phyloP scores from a whole-genome alignment of 2,113 vertebrate genomes.

The Fregata magnificens region DNA sequence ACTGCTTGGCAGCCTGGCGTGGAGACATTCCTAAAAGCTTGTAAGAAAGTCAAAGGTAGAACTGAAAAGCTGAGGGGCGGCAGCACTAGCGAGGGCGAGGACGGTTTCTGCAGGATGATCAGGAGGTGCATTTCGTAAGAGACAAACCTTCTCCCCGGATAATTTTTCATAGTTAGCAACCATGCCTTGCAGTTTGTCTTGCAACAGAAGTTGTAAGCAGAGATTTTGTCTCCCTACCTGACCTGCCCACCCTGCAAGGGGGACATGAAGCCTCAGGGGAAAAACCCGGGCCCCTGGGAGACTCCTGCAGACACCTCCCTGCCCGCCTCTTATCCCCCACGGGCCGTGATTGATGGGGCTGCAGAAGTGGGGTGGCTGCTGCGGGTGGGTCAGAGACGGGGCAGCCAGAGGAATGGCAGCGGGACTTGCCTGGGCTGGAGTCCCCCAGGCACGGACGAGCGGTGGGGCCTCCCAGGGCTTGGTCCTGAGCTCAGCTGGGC shows the following conservation, averaged over 20 bases:
- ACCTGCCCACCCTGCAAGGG: not conserved
- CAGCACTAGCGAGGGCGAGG: not conserved
- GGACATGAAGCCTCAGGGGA: not conserved
- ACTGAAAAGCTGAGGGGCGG: not conserved
- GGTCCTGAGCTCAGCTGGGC: not conserved
- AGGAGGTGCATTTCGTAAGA: not conserved
- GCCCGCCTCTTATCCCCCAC: not conserved
- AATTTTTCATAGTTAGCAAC: not conserved
- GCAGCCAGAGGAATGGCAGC: not conserved
- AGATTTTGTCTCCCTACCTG: not conserved
- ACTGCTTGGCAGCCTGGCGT: not conserved
- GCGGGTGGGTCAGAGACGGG: not conserved
- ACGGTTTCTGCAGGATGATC: not conserved
- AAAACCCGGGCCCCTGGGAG: not conserved
- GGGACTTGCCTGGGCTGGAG: not conserved
- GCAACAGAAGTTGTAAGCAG: not conserved
- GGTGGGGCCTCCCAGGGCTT: not conserved
- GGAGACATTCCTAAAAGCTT: not conserved
- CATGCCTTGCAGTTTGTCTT: constrained; percentile 27
- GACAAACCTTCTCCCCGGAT: not conserved
- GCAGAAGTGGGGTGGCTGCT: not conserved
- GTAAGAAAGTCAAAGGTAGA: not conserved
- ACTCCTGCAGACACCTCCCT: not conserved
- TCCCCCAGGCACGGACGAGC: not conserved
- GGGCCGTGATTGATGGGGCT: not conserved